phyloP scores from a whole-genome alignment of 2,888 invertebrate species.

The Hydrotaea cyrtoneurina region DNA sequence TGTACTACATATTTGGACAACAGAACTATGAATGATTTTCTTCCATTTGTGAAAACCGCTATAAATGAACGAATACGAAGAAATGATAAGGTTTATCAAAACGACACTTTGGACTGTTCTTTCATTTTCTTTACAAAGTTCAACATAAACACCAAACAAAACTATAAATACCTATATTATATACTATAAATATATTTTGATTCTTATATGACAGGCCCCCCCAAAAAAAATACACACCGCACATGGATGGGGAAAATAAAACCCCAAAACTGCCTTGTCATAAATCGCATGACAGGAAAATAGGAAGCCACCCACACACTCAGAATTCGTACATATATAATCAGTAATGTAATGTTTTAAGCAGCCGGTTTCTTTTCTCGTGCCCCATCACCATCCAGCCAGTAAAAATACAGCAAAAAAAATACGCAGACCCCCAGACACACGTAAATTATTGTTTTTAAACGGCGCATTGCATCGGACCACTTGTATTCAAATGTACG shows the following conservation, averaged over 20 bases:
- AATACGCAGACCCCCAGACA: background rate
- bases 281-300: background rate
- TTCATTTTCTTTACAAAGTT: background rate
- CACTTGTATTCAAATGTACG: background rate
- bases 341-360: too few species aligned
- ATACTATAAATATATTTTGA: too few species aligned
- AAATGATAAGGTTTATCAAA: constrained; percentile 54
- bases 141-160: constrained; percentile 4
- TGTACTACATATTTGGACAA: too few species aligned
- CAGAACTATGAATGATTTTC: too few species aligned
- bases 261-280: background rate
- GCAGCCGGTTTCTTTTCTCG: background rate
- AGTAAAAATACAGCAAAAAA: background rate
- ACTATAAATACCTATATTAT: too few species aligned
- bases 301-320: background rate
- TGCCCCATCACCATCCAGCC: background rate
- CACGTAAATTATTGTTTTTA: background rate
- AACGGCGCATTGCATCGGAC: background rate
- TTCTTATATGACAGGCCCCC: too few species aligned
- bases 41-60: background rate
- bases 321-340: background rate
- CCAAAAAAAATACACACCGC: too few species aligned
- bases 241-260: background rate
- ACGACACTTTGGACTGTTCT: constrained; percentile 48
- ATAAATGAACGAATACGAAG: constrained; percentile 1